Evolutionary conservation across 2,797 vertebrate genomes (phyloP).

Genomic region (Neopelma chrysocephalum): DNA sequence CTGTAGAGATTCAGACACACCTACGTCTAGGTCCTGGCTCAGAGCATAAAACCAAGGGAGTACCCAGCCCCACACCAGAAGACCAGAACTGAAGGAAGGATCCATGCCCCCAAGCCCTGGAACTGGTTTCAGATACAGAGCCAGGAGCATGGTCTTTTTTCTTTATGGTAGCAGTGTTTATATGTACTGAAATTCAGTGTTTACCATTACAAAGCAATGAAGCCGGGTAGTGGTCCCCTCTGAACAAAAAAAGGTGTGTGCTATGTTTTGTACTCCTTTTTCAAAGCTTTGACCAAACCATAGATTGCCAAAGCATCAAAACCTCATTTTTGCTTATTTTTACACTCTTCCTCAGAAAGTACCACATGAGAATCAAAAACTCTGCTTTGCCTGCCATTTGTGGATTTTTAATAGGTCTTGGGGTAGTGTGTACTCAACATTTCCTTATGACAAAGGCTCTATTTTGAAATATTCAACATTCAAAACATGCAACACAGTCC

Average conservation of each 20-base stretch:
- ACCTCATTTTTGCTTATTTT: not conserved
- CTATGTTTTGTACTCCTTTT: not conserved
- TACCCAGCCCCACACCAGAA: not conserved
- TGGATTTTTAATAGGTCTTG: not conserved
- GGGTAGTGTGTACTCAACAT: not conserved
- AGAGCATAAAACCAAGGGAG: not conserved
- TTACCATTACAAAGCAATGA: not conserved
- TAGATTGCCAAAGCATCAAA: not conserved
- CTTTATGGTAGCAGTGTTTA: not conserved
- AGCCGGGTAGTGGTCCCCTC: not conserved
- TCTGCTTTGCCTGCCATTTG: not conserved
- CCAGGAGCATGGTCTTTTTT: not conserved
- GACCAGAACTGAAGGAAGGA: not conserved
- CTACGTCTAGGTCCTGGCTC: not conserved
- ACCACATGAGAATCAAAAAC: not conserved
- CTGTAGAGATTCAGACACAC: not conserved
- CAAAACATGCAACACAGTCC: not conserved
- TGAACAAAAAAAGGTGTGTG: rapidly evolving
- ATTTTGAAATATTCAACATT: not conserved
- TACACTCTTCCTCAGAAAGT: not conserved
- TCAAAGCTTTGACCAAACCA: not conserved
- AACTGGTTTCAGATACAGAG: not conserved
- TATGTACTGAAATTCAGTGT: not conserved
- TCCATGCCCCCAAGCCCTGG: rapidly evolving
- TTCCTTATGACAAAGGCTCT: not conserved